These are phyloP conservation scores for Todiramphus chloris DNA, from an alignment of 2,113 vertebrate genomes.

Conservation along the genomic window DNA sequence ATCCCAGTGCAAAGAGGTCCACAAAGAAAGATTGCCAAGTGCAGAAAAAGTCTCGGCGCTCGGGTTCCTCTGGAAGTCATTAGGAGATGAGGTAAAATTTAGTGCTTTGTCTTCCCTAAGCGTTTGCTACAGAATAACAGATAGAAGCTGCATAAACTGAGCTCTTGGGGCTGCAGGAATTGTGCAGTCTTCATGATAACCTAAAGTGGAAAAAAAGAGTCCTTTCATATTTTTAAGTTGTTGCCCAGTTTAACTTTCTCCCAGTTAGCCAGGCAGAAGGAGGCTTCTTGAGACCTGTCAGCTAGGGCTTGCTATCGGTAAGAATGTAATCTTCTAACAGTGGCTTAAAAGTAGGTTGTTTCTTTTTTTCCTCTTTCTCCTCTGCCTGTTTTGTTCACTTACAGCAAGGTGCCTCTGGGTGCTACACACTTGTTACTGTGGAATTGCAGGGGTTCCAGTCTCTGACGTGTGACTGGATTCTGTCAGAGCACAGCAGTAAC, in stretches of 20 bases:
- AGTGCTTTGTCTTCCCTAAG: background rate
- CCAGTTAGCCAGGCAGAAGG: background rate
- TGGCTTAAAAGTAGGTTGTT: background rate
- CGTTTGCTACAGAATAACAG: fast-evolving
- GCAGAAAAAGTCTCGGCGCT: background rate
- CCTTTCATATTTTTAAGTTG: background rate
- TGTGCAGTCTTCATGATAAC: background rate
- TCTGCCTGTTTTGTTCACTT: background rate
- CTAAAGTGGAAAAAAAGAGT: background rate
- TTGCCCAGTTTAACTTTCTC: background rate
- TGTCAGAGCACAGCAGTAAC: background rate
- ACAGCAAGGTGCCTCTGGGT: background rate
- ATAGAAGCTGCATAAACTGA: background rate
- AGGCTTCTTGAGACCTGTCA: background rate
- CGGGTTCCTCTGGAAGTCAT: background rate
- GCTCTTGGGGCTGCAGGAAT: background rate
- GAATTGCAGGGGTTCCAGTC: background rate
- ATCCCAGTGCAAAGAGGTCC: background rate
- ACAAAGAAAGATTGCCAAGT: background rate
- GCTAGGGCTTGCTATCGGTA: background rate
- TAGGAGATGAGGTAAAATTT: background rate
- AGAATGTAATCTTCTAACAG: background rate
- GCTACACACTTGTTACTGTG: background rate
- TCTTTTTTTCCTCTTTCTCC: background rate
- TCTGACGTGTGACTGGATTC: background rate